Percentiles rank a stretch among this genome's conserved stretches.
These are phyloP conservation scores for Steatocranus sp. DNA, from an alignment of 2,797 vertebrate species.

Conservation along the genomic window DNA sequence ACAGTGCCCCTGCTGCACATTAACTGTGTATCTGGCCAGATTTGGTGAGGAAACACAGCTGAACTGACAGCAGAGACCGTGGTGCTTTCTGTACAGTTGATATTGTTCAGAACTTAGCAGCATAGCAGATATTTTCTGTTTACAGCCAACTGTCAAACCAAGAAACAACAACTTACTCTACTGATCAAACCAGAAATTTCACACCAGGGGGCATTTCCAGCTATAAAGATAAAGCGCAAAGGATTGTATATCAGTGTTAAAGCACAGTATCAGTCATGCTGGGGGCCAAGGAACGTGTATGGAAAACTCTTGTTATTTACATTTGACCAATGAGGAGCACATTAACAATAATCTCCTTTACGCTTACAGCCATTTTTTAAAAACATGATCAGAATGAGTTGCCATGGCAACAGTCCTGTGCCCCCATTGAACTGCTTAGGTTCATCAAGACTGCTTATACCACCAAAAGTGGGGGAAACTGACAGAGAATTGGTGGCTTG, in stretches of 20 bases:
- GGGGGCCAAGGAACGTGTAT: not conserved
- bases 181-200: not conserved
- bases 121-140: not conserved
- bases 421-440: not conserved
- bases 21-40: constrained; percentile 10
- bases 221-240: not conserved
- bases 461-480: not conserved
- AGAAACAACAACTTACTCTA: not conserved
- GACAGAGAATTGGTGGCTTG: not conserved
- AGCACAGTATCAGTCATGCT: not conserved
- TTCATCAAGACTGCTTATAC: not conserved
- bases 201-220: not conserved
- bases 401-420: not conserved
- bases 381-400: not conserved
- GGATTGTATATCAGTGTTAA: not conserved
- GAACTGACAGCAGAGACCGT: constrained; percentile 7
- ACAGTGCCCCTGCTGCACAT: constrained; percentile 5
- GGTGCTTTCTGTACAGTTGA: constrained; percentile 8
- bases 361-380: not conserved
- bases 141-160: not conserved
- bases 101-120: not conserved
- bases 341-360: not conserved
- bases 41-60: not conserved
- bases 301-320: not conserved
- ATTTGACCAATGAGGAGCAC: not conserved